Conservation (phyloP, 2,113 vertebrate species). For the Erythrocercus mccallii region DNA sequence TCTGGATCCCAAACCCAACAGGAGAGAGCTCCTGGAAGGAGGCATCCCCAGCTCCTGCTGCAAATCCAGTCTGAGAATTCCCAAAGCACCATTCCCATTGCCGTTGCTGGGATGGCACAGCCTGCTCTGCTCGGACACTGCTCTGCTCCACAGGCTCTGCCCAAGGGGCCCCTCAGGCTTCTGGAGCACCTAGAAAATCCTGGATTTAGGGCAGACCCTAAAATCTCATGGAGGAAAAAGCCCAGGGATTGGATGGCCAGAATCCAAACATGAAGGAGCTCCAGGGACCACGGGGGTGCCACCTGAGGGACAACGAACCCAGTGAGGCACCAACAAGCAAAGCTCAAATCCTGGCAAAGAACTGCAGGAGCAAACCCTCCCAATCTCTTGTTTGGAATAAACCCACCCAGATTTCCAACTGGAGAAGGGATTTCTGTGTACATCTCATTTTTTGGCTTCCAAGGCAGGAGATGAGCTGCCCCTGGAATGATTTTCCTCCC, state of each 20-base stretch:
- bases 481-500: background rate
- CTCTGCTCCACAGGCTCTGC: background rate
- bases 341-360: background rate
- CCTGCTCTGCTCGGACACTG: background rate
- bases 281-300: background rate
- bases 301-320: background rate
- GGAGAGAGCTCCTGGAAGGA: rapidly evolving
- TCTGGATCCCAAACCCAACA: rapidly evolving
- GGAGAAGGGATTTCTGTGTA: background rate
- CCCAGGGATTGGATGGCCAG: rapidly evolving
- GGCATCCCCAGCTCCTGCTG: background rate
- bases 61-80: rapidly evolving
- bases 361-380: background rate
- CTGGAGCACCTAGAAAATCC: background rate
- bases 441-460: background rate
- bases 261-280: rapidly evolving
- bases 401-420: background rate
- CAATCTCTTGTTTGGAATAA: too few species aligned
- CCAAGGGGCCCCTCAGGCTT: background rate
- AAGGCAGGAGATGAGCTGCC: background rate
- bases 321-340: background rate
- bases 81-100: rapidly evolving
- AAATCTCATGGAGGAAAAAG: background rate
- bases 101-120: background rate
- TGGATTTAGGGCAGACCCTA: background rate